These are phyloP conservation scores for Triops cancriformis DNA, from an alignment of 1,140 invertebrate genomes.

Conservation along the genomic window DNA sequence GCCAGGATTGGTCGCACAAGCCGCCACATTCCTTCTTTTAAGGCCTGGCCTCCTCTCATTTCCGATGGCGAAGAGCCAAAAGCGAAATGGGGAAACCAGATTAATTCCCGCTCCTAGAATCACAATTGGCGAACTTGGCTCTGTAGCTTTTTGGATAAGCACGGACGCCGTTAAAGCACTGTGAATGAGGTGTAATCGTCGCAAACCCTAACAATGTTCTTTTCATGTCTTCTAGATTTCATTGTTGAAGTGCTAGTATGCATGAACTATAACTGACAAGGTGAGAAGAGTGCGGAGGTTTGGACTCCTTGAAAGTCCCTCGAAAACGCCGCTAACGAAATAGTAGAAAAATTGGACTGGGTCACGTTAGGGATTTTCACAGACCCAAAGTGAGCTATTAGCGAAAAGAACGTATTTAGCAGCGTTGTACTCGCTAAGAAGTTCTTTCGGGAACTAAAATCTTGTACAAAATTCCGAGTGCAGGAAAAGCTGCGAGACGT, in stretches of 20 bases:
- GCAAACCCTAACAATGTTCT: background rate
- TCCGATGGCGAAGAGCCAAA: background rate
- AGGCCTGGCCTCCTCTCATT: background rate
- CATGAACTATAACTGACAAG: background rate
- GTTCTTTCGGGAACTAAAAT: too few relatives aligned
- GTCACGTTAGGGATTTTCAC: too few relatives aligned
- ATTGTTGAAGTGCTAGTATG: background rate
- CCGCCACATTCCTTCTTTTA: background rate
- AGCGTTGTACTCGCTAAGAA: too few relatives aligned
- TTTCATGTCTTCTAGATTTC: background rate
- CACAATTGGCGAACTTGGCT: background rate
- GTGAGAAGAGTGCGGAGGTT: background rate
- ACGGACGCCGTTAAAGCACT: background rate
- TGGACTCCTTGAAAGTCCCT: too few relatives aligned
- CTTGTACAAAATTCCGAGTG: too few relatives aligned
- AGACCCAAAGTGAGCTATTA: too few relatives aligned
- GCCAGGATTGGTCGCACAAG: constrained; percentile 4
- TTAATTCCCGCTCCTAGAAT: background rate
- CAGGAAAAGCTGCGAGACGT: too few relatives aligned
- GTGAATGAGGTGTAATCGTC: background rate
- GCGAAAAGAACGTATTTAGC: too few relatives aligned
- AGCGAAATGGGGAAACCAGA: background rate
- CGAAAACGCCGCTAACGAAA: too few relatives aligned
- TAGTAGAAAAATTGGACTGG: too few relatives aligned
- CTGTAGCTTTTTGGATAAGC: background rate